Base-by-base conservation (phyloP, 1,140 invertebrate species). In the Bombus fervidus region DNA sequence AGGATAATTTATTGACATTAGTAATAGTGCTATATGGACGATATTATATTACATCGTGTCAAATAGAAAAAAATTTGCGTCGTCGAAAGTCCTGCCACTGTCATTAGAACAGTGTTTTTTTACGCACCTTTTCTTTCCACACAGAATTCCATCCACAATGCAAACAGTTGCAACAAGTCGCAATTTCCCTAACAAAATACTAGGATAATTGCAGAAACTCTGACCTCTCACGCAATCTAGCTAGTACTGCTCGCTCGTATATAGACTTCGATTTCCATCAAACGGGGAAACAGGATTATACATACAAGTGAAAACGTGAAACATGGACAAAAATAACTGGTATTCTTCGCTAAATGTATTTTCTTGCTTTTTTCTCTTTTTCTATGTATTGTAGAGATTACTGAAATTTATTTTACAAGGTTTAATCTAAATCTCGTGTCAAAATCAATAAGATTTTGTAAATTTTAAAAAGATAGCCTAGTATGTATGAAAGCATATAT, bases 171-270 rank as follows among this genome's bases (percentile, higher is more conserved):
- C 34, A 62, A 77, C 75, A 77, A 77, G 57, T 77, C 53, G 57
- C 34, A 59, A 77, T 77, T 77, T 77, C 53, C 34, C 34, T 77
- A 77, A 39, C 75, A 77, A 77, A 77, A 77, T 31, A 28, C 34
- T 10, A 37, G n/a, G 31, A 77, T 77, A 77, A 77, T 62, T 62
- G 75, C 34, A 39, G 47, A 59, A 62, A 57, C 75, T 77, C 62
- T 77, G 28, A 77, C 43, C 57, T 39, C 25, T 12, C 75, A 31
- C 47, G 9, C 34, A 34, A 12, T 28, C 34, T n/a, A 39, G 47
- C 6, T 59, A 22, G 28, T 57, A 22, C 13, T 76, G 12, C 13
- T 22, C 31, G 57, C n/a, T 77, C 37, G 25, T 62, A 62, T 77
- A 62, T 77, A 28, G 34, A 77, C 59, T 77, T 62, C 74, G 47